phyloP scores from a whole-genome alignment of 2,888 invertebrate species.

The Dione juno region DNA sequence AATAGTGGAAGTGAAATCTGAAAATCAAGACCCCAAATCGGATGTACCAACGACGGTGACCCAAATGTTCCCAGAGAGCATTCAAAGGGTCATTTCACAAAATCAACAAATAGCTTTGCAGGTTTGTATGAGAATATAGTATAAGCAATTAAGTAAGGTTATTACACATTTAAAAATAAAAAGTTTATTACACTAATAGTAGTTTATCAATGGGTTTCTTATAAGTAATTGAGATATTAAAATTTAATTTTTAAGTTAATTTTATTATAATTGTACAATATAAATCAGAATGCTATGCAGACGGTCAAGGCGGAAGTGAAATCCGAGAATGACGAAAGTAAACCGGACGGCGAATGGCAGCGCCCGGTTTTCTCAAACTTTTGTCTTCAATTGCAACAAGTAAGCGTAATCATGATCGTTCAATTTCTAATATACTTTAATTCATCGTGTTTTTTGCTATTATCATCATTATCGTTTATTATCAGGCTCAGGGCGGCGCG shows the following conservation, averaged over 20 bases:
- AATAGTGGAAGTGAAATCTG: conserved; percentile 62
- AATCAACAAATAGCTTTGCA: conserved; percentile 72
- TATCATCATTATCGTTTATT: neutral
- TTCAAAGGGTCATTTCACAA: conserved; percentile 66
- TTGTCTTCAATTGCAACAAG: conserved; percentile 58
- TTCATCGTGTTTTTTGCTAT: neutral
- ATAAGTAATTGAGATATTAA: no score
- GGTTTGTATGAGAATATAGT: conserved; percentile 50
- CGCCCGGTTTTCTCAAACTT: conserved; percentile 52
- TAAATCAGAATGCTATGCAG: conserved; percentile 63
- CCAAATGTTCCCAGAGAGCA: conserved; percentile 65
- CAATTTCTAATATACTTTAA: no score
- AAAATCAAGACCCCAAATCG: conserved; percentile 58
- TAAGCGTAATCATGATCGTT: neutral
- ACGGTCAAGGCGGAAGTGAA: conserved; percentile 75
- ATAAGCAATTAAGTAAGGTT: no score
- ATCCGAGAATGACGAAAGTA: conserved; percentile 65
- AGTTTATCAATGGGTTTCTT: no score
- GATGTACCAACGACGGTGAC: conserved; percentile 52
- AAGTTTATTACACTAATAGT: no score
- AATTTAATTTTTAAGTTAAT: no score
- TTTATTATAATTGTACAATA: no score
- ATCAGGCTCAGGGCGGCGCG: conserved; percentile 26
- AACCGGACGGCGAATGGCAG: conserved; percentile 53
- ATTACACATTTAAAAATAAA: no score